phyloP scores from a whole-genome alignment of 2,113 vertebrate genomes.

The Sceloporus undulatus region DNA sequence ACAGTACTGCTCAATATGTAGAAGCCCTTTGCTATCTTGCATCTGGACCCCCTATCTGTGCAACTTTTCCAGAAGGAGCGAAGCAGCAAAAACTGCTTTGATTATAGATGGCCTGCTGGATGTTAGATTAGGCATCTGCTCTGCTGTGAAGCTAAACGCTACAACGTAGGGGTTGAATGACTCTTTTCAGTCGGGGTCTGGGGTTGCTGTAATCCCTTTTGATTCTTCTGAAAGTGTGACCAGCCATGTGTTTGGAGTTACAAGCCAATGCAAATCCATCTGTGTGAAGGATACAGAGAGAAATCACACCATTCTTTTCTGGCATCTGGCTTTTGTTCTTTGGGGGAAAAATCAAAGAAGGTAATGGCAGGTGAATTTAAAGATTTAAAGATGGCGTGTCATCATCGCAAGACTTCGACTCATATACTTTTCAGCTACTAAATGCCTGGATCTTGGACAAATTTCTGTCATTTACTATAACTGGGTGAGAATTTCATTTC shows the following conservation, averaged over 20 bases:
- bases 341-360: conserved; percentile 41
- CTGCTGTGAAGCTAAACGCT: conserved; percentile 69
- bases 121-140: conserved; percentile 76
- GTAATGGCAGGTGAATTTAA: conserved; percentile 11
- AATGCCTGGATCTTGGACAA: no score
- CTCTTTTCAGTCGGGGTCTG: conserved; percentile 72
- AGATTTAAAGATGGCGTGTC: background rate
- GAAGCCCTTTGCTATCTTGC: background rate
- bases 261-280: conserved; percentile 71
- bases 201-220: conserved; percentile 69
- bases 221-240: conserved; percentile 62
- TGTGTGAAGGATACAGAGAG: conserved; percentile 27
- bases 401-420: background rate
- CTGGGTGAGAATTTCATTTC: no score
- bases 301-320: background rate
- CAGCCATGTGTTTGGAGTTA: conserved; percentile 74
- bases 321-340: background rate
- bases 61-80: conserved; percentile 30
- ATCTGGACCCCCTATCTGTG: conserved; percentile 10
- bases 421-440: no score
- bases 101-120: conserved; percentile 73
- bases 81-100: conserved; percentile 69
- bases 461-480: no score
- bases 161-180: conserved; percentile 66
- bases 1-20: background rate